phyloP scores from a whole-genome alignment of 2,797 vertebrate genomes.

The Falco biarmicus region DNA sequence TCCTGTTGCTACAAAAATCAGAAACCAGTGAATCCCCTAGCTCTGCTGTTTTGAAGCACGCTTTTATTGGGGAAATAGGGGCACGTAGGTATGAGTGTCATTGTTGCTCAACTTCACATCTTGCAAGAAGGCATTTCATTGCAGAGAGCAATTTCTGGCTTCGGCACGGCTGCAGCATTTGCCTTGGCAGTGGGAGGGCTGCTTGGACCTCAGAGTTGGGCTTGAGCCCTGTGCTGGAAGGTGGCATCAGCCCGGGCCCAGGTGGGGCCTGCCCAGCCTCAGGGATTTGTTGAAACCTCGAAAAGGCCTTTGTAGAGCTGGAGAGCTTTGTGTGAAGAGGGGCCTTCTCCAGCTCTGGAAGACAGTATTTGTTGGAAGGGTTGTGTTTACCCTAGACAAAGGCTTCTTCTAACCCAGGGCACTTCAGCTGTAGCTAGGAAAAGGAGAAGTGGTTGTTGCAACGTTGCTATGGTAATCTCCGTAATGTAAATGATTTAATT shows the following conservation, averaged over 20 bases:
- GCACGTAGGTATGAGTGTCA: neutral
- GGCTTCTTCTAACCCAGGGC: neutral
- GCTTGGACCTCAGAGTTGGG: neutral
- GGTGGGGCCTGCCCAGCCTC: neutral
- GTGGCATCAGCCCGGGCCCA: neutral
- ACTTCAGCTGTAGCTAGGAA: neutral
- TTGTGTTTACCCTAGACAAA: conserved; percentile 27
- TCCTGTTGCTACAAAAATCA: conserved; percentile 45
- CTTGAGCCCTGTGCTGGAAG: rapidly evolving
- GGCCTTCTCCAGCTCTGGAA: neutral
- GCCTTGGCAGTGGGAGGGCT: neutral
- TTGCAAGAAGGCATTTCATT: neutral
- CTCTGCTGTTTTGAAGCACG: neutral
- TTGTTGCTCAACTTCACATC: neutral
- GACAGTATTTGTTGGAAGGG: neutral
- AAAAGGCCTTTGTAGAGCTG: neutral
- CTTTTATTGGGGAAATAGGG: conserved; percentile 15
- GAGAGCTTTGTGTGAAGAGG: neutral
- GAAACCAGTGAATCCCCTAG: neutral
- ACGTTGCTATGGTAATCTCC: neutral
- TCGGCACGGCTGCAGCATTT: rapidly evolving
- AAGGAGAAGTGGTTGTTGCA: neutral
- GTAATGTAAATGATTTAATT: neutral
- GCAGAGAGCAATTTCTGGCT: neutral
- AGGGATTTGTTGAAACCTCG: neutral